Conservation (phyloP, 2,797 vertebrate species). For the Chaetodon trifasciatus region DNA sequence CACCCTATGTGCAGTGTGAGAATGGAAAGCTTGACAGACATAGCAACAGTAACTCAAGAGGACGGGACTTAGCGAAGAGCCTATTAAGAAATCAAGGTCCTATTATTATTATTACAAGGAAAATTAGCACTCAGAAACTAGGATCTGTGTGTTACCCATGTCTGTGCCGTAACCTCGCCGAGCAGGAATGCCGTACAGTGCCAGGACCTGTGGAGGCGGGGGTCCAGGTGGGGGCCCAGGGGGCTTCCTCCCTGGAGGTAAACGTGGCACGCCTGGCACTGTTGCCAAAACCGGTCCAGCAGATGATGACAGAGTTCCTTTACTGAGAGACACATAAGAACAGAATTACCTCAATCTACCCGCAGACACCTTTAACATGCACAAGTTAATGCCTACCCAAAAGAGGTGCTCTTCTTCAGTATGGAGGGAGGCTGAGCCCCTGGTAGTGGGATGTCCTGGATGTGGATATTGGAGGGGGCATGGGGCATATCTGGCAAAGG, state of each 20-base stretch:
- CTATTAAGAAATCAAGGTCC: not conserved
- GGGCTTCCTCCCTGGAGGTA: constrained; percentile 95
- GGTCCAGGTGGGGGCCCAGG: constrained; percentile 96
- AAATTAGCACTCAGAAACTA: not conserved
- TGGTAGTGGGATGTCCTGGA: constrained; percentile 97
- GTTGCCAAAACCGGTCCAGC: constrained; percentile 72
- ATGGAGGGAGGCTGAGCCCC: constrained; percentile 98
- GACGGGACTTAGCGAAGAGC: too few relatives aligned
- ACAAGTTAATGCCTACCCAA: constrained; percentile 86
- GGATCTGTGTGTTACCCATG: constrained; percentile 79
- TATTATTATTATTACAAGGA: not conserved
- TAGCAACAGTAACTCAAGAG: too few relatives aligned
- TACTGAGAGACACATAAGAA: constrained; percentile 71
- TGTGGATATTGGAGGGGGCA: constrained; percentile 97
- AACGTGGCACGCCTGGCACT: constrained; percentile 91
- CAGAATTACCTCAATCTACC: constrained; percentile 1
- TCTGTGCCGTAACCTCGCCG: constrained; percentile 72
- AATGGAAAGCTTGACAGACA: too few relatives aligned
- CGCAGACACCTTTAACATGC: not conserved
- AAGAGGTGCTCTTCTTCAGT: constrained; percentile 93
- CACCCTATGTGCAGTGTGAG: too few relatives aligned
- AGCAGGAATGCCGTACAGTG: constrained; percentile 89
- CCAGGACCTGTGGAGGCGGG: constrained; percentile 94
- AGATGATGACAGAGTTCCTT: constrained; percentile 74
- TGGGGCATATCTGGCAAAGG: constrained; percentile 99